Base-by-base conservation (phyloP, 1,140 invertebrate species). In the Marisa cornuarietis region DNA sequence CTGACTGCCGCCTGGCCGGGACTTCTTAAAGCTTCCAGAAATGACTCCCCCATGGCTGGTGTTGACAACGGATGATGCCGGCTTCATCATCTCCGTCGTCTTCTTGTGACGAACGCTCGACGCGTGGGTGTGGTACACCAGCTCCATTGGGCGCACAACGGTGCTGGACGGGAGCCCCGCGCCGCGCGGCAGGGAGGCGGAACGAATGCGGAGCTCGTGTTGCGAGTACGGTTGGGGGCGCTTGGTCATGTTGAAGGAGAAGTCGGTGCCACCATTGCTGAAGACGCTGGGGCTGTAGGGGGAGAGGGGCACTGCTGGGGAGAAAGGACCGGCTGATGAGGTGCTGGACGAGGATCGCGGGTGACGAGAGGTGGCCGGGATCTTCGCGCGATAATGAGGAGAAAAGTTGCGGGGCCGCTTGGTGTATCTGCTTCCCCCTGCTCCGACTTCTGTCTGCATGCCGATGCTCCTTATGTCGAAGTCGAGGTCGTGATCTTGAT, bases 391-490 rank as follows among this genome's bases (percentile, higher is more conserved):
- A n/a, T 65, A 62, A 49, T 61, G 63, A 24, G 69, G 31, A 11
- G 63, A n/a, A 5, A 16, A 11, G 20, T 24, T 10, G 62, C 62
- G 58, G 66, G 71, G 49, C 24, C 52, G 71, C n/a, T 78, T 80
- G 62, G 58, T 49, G 63, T 72, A 61, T 26, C 72, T 63, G 16
- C 69, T 31, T 18, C 62, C 24, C 20, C 65, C 62, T 6, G 31
- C n/a, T 24, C 79, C 69, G 22, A 54, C 65, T 22, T 72, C 31
- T 0, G 79, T 80, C 79, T 82, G 81, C 49, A 78, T 71, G 31
- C 79, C 78, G n/a, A 82, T 63, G 49, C 81, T 82, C 65, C 81
- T 74, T 49, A 80, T 71, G 75, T 82, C 78, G 51, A 80, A 79
- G 51, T 82, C 81, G 13, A 65, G 58, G n/a, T 51, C 65, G 14